These are phyloP conservation scores for Barbus barbus DNA, from an alignment of 2,113 vertebrate genomes.

Conservation along the genomic window DNA sequence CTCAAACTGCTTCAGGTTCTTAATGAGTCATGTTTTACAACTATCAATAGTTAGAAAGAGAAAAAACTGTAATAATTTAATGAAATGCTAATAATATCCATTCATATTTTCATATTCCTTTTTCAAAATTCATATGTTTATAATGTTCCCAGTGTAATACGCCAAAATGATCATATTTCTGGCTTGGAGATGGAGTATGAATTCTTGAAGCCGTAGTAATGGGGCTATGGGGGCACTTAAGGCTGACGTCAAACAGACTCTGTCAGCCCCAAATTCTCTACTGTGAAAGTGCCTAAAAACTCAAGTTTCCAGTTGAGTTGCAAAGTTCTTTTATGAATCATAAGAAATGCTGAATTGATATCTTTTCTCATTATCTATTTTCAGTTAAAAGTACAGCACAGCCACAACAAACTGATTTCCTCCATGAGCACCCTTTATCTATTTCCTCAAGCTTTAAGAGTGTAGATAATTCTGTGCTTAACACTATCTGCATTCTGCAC, in stretches of 20 bases:
- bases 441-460: constrained; percentile 11
- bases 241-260: neutral
- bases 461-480: constrained; percentile 8
- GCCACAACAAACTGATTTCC: constrained; percentile 23
- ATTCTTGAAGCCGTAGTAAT: neutral
- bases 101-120: too few relatives aligned
- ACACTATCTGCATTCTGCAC: constrained; percentile 20
- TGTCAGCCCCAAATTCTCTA: neutral
- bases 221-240: neutral
- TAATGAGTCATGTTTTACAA: neutral
- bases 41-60: neutral
- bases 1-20: neutral
- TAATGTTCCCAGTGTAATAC: neutral
- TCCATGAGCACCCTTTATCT: constrained; percentile 22
- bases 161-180: neutral
- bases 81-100: neutral
- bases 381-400: neutral
- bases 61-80: neutral
- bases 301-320: neutral
- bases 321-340: neutral
- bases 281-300: neutral
- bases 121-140: neutral
- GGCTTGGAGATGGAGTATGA: neutral
- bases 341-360: neutral
- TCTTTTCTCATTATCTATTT: constrained; percentile 17